A percentile compares a stretch with the other conserved stretches of the same genome.
Evolutionary conservation across 2,113 vertebrate species (phyloP).

Genomic region (Pardalotus punctatus): DNA sequence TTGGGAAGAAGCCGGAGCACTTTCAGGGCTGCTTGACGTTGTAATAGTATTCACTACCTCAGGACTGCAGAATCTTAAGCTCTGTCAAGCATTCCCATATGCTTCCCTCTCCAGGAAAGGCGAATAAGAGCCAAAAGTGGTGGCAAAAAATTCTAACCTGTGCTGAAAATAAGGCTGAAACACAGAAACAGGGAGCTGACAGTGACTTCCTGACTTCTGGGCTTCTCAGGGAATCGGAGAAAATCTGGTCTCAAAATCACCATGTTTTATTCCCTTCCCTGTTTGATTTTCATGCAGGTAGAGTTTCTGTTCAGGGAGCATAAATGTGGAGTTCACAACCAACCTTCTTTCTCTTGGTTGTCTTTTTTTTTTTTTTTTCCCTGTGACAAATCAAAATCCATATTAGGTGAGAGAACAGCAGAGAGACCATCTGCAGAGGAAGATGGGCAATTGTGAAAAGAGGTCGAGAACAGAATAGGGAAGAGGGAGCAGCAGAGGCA

Average conservation of each 20-base stretch:
- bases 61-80: slow-evolving; percentile 38
- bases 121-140: slow-evolving; percentile 16
- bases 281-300: slow-evolving; percentile 41
- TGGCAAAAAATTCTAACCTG: slow-evolving; percentile 35
- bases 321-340: slow-evolving; percentile 22
- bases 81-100: slow-evolving; percentile 47
- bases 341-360: neutral
- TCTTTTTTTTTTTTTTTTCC: neutral
- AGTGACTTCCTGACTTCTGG: slow-evolving; percentile 53
- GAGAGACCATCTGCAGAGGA: slow-evolving; percentile 39
- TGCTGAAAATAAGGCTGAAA: slow-evolving; percentile 37
- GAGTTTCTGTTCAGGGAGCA: slow-evolving; percentile 26
- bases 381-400: slow-evolving; percentile 39
- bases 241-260: slow-evolving; percentile 36
- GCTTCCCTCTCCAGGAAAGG: slow-evolving; percentile 23
- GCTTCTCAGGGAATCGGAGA: slow-evolving; percentile 33
- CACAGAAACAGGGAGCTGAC: slow-evolving; percentile 35
- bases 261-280: slow-evolving; percentile 41
- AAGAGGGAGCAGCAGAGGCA: neutral
- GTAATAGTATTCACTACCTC: slow-evolving; percentile 48
- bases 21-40: neutral
- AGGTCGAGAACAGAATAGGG: slow-evolving; percentile 21
- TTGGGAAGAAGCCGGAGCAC: slow-evolving; percentile 8
- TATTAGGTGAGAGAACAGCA: slow-evolving; percentile 28
- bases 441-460: slow-evolving; percentile 47